Conservation (phyloP, 1,140 invertebrate species). For the Drosophila kohkoa region DNA sequence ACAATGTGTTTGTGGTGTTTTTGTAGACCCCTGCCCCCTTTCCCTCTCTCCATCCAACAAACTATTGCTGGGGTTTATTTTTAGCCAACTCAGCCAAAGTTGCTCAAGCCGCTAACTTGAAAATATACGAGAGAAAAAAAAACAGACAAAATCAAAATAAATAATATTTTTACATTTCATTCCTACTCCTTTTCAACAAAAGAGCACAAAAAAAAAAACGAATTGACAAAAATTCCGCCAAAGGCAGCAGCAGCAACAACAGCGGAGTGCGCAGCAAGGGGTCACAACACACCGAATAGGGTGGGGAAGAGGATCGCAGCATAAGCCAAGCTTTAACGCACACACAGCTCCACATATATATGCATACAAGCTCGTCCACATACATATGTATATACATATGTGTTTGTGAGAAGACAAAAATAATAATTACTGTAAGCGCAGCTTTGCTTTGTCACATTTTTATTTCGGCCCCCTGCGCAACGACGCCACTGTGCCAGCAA, state of each 20-base stretch:
- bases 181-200: slow-evolving; percentile 74
- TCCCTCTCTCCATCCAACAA: not conserved
- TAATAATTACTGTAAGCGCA: slow-evolving; percentile 21
- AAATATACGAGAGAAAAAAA: slow-evolving; percentile 37
- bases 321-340: slow-evolving; percentile 9
- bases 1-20: slow-evolving; percentile 8
- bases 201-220: slow-evolving; percentile 38
- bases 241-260: slow-evolving; percentile 30
- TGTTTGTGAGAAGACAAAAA: not conserved
- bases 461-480: not conserved
- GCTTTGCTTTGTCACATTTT: slow-evolving; percentile 4
- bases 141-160: slow-evolving; percentile 25
- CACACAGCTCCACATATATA: not conserved
- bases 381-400: not conserved
- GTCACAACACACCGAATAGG: not conserved
- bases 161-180: slow-evolving; percentile 81
- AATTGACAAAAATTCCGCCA: slow-evolving; percentile 72
- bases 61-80: slow-evolving; percentile 78
- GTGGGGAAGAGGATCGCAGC: not conserved
- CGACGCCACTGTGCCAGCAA: slow-evolving; percentile 57
- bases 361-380: not conserved
- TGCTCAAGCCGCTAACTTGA: slow-evolving; percentile 80
- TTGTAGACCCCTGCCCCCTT: slow-evolving; percentile 4
- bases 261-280: slow-evolving; percentile 29
- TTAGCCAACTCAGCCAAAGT: slow-evolving; percentile 80